phyloP scores from a whole-genome alignment of 2,797 vertebrate genomes.

The Alcedo quadribrachys region DNA sequence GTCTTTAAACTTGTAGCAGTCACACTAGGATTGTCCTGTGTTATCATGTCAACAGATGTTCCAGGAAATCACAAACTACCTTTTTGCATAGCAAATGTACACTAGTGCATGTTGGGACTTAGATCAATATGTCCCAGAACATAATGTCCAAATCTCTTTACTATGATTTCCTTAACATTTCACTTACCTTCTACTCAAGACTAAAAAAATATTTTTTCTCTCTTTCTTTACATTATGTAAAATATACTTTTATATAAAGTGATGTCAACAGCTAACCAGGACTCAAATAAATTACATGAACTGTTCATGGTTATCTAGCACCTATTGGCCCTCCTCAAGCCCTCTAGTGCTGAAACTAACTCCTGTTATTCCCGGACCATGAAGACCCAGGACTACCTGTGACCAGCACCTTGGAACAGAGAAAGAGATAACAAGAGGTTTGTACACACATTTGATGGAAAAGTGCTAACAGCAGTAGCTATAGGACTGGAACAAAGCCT shows the following conservation, averaged over 20 bases:
- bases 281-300: neutral
- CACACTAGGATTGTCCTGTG: too few species aligned
- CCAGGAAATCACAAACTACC: neutral
- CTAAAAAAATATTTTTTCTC: neutral
- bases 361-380: neutral
- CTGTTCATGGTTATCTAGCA: neutral
- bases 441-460: neutral
- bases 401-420: neutral
- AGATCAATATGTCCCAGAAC: neutral
- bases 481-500: neutral
- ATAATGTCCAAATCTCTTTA: neutral
- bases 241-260: neutral
- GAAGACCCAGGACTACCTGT: neutral
- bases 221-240: neutral
- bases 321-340: neutral
- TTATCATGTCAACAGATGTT: neutral
- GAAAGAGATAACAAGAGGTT: neutral
- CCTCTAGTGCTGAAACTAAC: neutral
- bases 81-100: neutral
- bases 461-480: neutral
- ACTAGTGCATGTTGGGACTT: neutral
- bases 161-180: neutral
- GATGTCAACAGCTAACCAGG: neutral
- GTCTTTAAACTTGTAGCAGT: neutral
- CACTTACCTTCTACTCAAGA: neutral